Percentiles rank a stretch among this genome's conserved stretches.
Evolutionary conservation across 1,140 invertebrate species (phyloP).

Genomic region (Macrobrachium rosenbergii): DNA sequence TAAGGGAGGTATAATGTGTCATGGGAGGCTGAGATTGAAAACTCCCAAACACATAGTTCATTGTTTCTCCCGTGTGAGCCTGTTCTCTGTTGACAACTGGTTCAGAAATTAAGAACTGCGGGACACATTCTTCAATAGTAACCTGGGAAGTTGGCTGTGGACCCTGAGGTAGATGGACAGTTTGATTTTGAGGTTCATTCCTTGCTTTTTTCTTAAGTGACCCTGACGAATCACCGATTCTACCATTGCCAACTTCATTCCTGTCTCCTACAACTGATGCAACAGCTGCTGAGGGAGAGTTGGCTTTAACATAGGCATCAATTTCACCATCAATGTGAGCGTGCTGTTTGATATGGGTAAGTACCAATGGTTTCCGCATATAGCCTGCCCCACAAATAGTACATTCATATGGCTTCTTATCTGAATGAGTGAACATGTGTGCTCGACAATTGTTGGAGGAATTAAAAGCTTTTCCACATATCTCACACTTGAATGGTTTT

Average conservation of each 20-base stretch:
- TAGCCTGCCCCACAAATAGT: constrained; percentile 83
- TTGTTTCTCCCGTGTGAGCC: too few relatives aligned
- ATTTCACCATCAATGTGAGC: constrained; percentile 38
- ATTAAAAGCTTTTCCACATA: constrained; percentile 84
- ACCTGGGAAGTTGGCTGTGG: too few relatives aligned
- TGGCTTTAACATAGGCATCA: constrained; percentile 48
- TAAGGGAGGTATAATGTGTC: too few relatives aligned
- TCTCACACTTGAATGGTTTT: constrained; percentile 54
- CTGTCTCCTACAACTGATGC: constrained; percentile 1
- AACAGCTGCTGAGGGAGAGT: constrained; percentile 33
- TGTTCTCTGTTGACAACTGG: too few relatives aligned
- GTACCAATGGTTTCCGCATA: constrained; percentile 77
- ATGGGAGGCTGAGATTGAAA: too few relatives aligned
- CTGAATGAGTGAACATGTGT: constrained; percentile 85
- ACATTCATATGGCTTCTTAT: constrained; percentile 88
- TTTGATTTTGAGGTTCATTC: too few relatives aligned
- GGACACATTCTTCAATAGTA: too few relatives aligned
- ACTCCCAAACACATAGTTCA: too few relatives aligned
- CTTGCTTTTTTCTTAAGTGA: too few relatives aligned
- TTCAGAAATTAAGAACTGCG: too few relatives aligned
- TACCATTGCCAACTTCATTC: constrained; percentile 1
- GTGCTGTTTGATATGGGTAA: constrained; percentile 51
- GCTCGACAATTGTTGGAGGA: constrained; percentile 86
- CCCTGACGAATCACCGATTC: not conserved
- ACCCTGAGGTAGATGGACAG: too few relatives aligned